Conservation (phyloP, 2,797 vertebrate genomes). For the Sardinella longiceps region DNA sequence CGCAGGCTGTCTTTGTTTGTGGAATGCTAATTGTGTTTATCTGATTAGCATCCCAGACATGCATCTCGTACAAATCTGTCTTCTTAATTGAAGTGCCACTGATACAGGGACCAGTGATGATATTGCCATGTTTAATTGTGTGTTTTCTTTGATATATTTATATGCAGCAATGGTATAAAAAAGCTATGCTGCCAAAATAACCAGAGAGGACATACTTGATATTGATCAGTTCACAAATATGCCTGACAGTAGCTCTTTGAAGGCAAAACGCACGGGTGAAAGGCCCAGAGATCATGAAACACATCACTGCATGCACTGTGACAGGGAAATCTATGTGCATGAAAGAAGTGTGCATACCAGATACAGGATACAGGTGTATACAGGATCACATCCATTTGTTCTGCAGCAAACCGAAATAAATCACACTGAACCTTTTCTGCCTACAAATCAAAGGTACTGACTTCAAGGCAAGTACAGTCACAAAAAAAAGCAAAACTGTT, state of each 20-base stretch:
- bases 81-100: conserved; percentile 42
- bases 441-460: not conserved
- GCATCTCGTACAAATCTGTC: conserved; percentile 27
- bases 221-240: not conserved
- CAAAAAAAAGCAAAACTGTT: not conserved
- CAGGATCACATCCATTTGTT: not conserved
- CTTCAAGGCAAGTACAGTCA: not conserved
- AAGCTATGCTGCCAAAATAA: not conserved
- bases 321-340: not conserved
- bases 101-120: conserved; percentile 28
- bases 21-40: conserved; percentile 40
- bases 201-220: too few relatives aligned
- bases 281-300: not conserved
- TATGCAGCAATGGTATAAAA: not conserved
- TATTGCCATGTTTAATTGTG: not conserved
- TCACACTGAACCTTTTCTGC: not conserved
- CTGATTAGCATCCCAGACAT: conserved; percentile 40
- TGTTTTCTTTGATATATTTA: not conserved
- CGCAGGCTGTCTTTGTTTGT: conserved; percentile 7
- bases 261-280: not conserved
- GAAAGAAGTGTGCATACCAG: not conserved
- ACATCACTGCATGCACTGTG: not conserved
- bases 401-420: not conserved
- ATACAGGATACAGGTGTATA: too few relatives aligned
- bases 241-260: not conserved